These are phyloP conservation scores for Meles meles DNA, from an alignment of 2,113 vertebrate species.

Conservation along the genomic window DNA sequence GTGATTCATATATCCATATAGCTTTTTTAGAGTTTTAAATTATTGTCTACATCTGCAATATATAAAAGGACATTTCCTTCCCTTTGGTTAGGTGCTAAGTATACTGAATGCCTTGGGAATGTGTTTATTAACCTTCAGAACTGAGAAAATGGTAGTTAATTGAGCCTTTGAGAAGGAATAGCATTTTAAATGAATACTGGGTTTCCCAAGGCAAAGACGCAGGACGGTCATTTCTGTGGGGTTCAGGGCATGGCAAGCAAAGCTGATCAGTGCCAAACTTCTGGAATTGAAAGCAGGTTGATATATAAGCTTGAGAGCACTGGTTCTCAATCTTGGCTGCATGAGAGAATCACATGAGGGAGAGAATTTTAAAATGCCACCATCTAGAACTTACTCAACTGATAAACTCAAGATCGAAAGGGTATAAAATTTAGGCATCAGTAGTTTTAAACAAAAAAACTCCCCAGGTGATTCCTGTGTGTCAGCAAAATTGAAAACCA, in stretches of 20 bases:
- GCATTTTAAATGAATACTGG: neutral
- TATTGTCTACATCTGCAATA: neutral
- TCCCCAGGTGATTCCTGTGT: neutral
- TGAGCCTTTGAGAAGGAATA: neutral
- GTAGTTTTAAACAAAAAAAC: neutral
- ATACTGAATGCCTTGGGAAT: neutral
- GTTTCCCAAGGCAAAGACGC: neutral
- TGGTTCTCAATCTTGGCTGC: neutral
- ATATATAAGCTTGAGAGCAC: neutral
- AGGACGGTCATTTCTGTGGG: neutral
- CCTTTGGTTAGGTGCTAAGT: neutral
- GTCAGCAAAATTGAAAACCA: neutral
- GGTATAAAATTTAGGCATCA: neutral
- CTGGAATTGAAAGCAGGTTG: neutral
- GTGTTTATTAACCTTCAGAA: neutral
- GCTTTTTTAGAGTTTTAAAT: neutral
- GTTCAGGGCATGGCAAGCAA: neutral
- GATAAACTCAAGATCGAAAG: neutral
- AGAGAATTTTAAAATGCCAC: neutral
- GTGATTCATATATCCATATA: neutral
- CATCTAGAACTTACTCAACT: neutral
- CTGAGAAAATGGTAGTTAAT: neutral
- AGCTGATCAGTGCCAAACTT: neutral
- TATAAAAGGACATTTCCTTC: neutral
- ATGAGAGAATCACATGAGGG: neutral